A percentile compares a stretch with the other conserved stretches of the same genome.
These are phyloP conservation scores for Trissolcus basalis DNA, from an alignment of 1,140 invertebrate genomes.

Conservation along the genomic window DNA sequence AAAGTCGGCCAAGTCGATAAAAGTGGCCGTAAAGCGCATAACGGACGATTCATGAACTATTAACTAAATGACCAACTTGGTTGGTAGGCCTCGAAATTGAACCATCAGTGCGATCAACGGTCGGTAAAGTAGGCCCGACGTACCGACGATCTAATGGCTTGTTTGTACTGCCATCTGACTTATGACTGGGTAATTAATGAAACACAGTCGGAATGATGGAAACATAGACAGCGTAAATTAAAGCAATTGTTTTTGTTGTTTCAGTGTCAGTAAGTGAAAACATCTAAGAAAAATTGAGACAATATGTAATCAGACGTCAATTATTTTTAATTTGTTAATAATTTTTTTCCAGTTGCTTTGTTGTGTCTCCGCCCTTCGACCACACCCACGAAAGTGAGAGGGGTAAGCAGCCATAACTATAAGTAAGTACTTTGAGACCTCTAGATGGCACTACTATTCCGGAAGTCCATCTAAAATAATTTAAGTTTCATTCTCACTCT, in stretches of 20 bases:
- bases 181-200: constrained; percentile 48
- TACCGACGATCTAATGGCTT: constrained; percentile 57
- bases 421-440: constrained; percentile 64
- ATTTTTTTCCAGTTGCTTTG: constrained; percentile 8
- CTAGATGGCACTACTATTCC: constrained; percentile 71
- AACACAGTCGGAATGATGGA: constrained; percentile 1
- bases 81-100: constrained; percentile 67
- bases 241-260: neutral
- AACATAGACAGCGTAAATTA: constrained; percentile 28
- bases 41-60: constrained; percentile 73
- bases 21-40: constrained; percentile 73
- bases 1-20: constrained; percentile 68
- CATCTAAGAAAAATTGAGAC: neutral
- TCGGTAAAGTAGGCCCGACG: constrained; percentile 67
- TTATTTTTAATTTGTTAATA: constrained; percentile 11
- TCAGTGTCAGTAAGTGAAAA: neutral
- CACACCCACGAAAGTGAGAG: constrained; percentile 58
- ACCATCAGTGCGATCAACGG: constrained; percentile 56
- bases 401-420: constrained; percentile 75
- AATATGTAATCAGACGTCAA: neutral
- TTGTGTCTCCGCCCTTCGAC: constrained; percentile 55
- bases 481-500: neutral
- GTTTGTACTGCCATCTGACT: constrained; percentile 69
- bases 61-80: constrained; percentile 62
- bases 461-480: constrained; percentile 16